phyloP scores from a whole-genome alignment of 2,113 vertebrate genomes.

The Bostrychus sinensis region DNA sequence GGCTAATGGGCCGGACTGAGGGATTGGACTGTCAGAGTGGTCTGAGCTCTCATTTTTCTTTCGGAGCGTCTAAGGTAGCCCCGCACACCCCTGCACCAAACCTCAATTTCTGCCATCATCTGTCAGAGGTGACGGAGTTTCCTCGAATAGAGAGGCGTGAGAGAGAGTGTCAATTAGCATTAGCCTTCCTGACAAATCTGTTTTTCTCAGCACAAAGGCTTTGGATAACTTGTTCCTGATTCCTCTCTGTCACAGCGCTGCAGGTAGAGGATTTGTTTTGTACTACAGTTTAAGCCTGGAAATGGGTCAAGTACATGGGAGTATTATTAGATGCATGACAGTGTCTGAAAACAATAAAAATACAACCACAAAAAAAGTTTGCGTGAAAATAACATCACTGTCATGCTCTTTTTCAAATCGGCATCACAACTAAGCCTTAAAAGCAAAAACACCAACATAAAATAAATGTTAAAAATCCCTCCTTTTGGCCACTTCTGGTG shows the following conservation, averaged over 20 bases:
- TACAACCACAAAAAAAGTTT: not conserved
- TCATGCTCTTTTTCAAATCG: too few species aligned
- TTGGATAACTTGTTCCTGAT: constrained; percentile 69
- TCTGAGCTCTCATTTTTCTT: constrained; percentile 94
- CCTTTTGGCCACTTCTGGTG: too few species aligned
- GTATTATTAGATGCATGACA: constrained; percentile 19
- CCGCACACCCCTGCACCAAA: constrained; percentile 57
- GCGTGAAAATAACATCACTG: too few species aligned
- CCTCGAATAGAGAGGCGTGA: constrained; percentile 85
- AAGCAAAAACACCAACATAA: too few species aligned
- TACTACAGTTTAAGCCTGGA: constrained; percentile 39
- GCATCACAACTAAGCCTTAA: too few species aligned
- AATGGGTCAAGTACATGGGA: constrained; percentile 60
- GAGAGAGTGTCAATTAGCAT: constrained; percentile 89
- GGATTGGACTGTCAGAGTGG: constrained; percentile 89
- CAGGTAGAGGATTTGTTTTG: constrained; percentile 40
- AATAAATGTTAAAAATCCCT: too few species aligned
- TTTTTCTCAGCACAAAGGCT: constrained; percentile 65
- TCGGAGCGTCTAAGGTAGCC: constrained; percentile 67
- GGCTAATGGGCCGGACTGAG: constrained; percentile 86
- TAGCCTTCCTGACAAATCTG: constrained; percentile 78
- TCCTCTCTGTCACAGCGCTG: constrained; percentile 56
- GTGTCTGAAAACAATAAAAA: constrained; percentile 1
- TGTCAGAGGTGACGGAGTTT: constrained; percentile 84
- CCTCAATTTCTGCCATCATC: constrained; percentile 88